phyloP scores from a whole-genome alignment of 2,113 vertebrate species.

The Lathamus discolor region DNA sequence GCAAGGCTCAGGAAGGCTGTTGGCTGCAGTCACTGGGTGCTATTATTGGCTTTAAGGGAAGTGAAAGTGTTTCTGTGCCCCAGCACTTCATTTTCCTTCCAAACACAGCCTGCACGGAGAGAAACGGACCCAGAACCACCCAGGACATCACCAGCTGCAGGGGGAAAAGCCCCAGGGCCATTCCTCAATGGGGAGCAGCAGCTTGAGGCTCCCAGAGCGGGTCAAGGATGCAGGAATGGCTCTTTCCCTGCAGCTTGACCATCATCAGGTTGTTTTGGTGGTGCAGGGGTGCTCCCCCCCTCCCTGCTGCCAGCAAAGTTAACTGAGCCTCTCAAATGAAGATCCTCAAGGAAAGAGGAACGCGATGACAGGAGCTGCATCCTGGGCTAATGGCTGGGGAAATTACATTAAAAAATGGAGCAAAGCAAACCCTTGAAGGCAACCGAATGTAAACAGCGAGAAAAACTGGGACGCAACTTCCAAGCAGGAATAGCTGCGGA shows the following conservation, averaged over 20 bases:
- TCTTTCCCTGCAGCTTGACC: not conserved
- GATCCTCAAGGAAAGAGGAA: not conserved
- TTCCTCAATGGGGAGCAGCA: accelerated
- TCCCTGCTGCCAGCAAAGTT: not conserved
- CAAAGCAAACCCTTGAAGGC: slow-evolving; percentile 35
- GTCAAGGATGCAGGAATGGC: not conserved
- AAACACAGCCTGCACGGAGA: not conserved
- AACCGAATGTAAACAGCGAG: not conserved
- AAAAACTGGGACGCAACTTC: slow-evolving; percentile 41
- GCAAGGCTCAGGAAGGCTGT: not conserved
- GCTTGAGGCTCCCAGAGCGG: not conserved
- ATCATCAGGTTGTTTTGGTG: not conserved
- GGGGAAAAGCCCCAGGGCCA: not conserved
- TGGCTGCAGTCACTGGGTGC: not conserved
- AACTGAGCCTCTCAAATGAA: not conserved
- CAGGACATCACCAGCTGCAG: not conserved
- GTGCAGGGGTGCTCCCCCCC: not conserved
- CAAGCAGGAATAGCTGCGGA: not conserved
- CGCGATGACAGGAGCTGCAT: not conserved
- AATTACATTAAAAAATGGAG: slow-evolving; percentile 21
- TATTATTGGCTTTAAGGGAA: slow-evolving; percentile 51
- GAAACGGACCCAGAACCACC: not conserved
- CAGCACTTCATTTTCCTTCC: slow-evolving; percentile 5
- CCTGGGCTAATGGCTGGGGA: slow-evolving; percentile 19
- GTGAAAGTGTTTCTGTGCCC: slow-evolving; percentile 17